phyloP scores from a whole-genome alignment of 2,113 vertebrate genomes.

The Tenrec ecaudatus region DNA sequence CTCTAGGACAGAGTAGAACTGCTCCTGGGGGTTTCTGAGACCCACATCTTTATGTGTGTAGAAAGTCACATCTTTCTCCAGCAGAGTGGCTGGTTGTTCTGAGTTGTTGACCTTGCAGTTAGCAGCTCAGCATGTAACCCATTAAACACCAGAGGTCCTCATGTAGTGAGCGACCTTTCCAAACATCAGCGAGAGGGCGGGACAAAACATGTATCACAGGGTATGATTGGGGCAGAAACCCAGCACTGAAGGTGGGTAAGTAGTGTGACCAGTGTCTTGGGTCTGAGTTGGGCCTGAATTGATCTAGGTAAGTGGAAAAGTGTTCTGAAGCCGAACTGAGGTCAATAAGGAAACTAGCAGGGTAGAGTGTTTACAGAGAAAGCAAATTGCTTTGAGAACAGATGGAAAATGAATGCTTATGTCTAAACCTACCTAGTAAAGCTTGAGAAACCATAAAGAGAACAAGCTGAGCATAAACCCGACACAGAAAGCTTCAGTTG shows the following conservation, averaged over 20 bases:
- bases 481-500: background rate
- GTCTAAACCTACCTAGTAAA: background rate
- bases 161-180: background rate
- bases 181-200: background rate
- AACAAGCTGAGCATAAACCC: background rate
- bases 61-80: too few species aligned
- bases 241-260: background rate
- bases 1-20: too few species aligned
- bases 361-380: background rate
- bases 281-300: background rate
- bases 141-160: too few species aligned
- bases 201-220: background rate
- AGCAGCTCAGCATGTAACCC: too few species aligned
- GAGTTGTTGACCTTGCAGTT: too few species aligned
- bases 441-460: background rate
- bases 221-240: background rate
- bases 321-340: background rate
- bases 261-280: background rate
- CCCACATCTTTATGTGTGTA: too few species aligned
- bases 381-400: background rate
- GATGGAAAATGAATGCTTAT: constrained; percentile 1
- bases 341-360: background rate
- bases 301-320: background rate
- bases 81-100: too few species aligned
- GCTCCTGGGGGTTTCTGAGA: too few species aligned